phyloP scores from a whole-genome alignment of 2,888 invertebrate genomes.

The Philhelius pedissequus region DNA sequence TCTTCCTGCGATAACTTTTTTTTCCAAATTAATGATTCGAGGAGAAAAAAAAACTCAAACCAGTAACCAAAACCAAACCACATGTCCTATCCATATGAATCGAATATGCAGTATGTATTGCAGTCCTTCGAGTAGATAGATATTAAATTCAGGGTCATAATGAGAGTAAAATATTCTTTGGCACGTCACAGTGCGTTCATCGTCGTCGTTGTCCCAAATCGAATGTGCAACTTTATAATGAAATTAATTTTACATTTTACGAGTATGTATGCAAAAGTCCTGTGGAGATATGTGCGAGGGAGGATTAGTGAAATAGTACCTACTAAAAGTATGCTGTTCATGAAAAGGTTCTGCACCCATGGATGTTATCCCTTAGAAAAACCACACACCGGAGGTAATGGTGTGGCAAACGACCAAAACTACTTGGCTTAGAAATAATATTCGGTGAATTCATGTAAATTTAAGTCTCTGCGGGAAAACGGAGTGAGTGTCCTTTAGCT shows the following conservation, averaged over 20 bases:
- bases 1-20: not conserved
- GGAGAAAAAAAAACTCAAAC: not conserved
- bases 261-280: too few species aligned
- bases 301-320: not conserved
- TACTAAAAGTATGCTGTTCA: constrained; percentile 22
- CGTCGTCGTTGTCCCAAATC: too few species aligned
- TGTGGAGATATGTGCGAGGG: not conserved
- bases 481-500: not conserved
- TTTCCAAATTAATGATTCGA: not conserved
- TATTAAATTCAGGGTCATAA: not conserved
- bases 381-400: constrained; percentile 6
- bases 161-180: constrained; percentile 24
- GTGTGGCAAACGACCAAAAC: constrained; percentile 30
- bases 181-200: constrained; percentile 30
- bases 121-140: not conserved
- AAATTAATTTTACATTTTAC: constrained; percentile 46
- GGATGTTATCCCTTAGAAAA: not conserved
- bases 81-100: not conserved
- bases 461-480: not conserved
- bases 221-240: constrained; percentile 39
- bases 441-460: constrained; percentile 18
- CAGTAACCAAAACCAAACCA: too few species aligned
- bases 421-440: not conserved
- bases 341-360: not conserved
- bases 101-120: not conserved